Evolutionary conservation across 2,888 invertebrate genomes (phyloP).

Genomic region (Scrobipalpa atriplicella): DNA sequence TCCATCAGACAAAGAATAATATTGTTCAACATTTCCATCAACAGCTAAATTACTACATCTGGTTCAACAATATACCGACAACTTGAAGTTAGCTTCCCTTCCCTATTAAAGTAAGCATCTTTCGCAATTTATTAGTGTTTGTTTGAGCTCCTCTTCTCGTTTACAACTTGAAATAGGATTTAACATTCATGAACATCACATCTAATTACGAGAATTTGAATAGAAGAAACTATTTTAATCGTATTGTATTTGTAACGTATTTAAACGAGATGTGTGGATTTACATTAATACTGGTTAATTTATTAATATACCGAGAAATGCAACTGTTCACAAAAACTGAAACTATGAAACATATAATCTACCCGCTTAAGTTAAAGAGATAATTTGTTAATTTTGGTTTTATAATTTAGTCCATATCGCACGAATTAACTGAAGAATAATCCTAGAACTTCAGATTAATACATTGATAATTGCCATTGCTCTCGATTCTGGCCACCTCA

Average conservation of each 20-base stretch:
- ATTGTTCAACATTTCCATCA: constrained; percentile 62
- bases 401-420: neutral
- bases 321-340: constrained; percentile 35
- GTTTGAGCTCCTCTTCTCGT: constrained; percentile 52
- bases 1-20: constrained; percentile 69
- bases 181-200: constrained; percentile 30
- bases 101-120: constrained; percentile 27
- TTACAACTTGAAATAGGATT: constrained; percentile 24
- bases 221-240: constrained; percentile 8
- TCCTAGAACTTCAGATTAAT: neutral
- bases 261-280: neutral
- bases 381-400: constrained; percentile 1
- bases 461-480: too few species aligned
- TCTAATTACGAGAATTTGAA: constrained; percentile 26
- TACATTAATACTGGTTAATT: constrained; percentile 61
- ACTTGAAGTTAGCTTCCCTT: constrained; percentile 41
- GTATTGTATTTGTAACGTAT: constrained; percentile 14
- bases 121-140: constrained; percentile 27
- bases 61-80: constrained; percentile 48
- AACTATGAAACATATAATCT: constrained; percentile 34
- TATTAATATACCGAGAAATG: constrained; percentile 50
- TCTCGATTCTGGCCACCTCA: too few species aligned
- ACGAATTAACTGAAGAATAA: neutral
- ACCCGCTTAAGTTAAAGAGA: neutral
- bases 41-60: constrained; percentile 57